These are phyloP conservation scores for Cuculus canorus DNA, from an alignment of 2,797 vertebrate species.

Conservation along the genomic window DNA sequence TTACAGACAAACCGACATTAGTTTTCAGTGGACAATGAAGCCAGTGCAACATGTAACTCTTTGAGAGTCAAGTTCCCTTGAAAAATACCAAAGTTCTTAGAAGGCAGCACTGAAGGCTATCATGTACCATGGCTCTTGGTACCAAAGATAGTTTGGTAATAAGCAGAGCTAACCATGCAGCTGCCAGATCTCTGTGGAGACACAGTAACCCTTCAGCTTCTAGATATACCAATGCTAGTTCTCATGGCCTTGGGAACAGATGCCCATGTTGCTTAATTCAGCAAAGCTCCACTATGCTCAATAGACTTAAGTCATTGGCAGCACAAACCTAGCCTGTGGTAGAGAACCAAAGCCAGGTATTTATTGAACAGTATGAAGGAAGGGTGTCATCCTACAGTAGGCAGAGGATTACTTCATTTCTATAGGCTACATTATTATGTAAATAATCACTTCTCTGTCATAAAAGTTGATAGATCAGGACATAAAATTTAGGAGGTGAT, in stretches of 20 bases:
- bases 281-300: neutral
- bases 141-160: neutral
- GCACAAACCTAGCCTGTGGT: neutral
- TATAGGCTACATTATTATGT: constrained; percentile 34
- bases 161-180: neutral
- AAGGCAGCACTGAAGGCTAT: neutral
- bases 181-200: neutral
- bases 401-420: constrained; percentile 12
- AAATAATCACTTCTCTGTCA: constrained; percentile 37
- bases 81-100: neutral
- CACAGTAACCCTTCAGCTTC: neutral
- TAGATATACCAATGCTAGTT: neutral
- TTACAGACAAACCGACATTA: neutral
- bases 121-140: neutral
- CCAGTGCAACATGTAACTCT: neutral
- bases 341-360: neutral
- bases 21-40: neutral
- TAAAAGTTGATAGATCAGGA: constrained; percentile 36
- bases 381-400: neutral
- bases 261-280: neutral
- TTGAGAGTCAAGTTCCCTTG: neutral
- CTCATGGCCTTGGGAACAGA: neutral
- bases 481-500: constrained; percentile 31
- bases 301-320: neutral
- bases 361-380: neutral